Percentiles rank a stretch among this genome's conserved stretches.
These are phyloP conservation scores for Hydrolagus affinis DNA, from an alignment of 2,113 vertebrate species.

Conservation along the genomic window DNA sequence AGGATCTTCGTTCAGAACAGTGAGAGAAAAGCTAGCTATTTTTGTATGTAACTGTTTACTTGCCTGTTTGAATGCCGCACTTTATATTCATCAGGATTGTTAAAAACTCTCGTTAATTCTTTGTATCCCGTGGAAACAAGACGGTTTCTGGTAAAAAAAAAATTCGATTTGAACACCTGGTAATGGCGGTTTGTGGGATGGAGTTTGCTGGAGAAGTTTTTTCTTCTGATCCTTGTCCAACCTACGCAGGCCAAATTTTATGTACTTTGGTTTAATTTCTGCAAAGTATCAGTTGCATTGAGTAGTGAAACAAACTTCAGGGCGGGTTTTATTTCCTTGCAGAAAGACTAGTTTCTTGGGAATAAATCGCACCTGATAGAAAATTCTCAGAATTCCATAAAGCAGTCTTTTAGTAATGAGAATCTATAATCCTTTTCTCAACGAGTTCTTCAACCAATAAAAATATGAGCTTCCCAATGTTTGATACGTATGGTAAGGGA, in stretches of 20 bases:
- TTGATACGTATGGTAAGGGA: background rate
- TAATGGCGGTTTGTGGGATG: background rate
- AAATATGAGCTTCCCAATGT: background rate
- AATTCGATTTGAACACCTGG: background rate
- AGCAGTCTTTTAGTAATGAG: background rate
- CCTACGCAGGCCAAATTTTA: background rate
- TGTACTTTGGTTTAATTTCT: background rate
- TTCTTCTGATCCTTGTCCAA: background rate
- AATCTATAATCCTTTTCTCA: background rate
- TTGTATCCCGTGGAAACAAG: background rate
- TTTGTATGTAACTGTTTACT: constrained; percentile 57
- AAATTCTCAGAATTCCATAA: background rate
- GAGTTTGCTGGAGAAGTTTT: background rate
- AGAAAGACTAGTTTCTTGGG: too few species aligned
- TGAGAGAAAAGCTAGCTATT: constrained; percentile 54
- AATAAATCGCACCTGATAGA: too few species aligned
- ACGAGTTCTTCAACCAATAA: background rate
- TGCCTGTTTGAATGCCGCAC: constrained; percentile 82
- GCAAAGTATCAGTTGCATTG: background rate
- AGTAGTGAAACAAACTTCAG: background rate
- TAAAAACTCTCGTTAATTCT: background rate
- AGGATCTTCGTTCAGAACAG: constrained; percentile 33
- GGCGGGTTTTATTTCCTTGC: background rate
- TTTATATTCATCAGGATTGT: constrained; percentile 67
- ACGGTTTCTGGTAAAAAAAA: background rate